phyloP scores from a whole-genome alignment of 2,113 vertebrate species.

The Sakesphorus luctuosus region DNA sequence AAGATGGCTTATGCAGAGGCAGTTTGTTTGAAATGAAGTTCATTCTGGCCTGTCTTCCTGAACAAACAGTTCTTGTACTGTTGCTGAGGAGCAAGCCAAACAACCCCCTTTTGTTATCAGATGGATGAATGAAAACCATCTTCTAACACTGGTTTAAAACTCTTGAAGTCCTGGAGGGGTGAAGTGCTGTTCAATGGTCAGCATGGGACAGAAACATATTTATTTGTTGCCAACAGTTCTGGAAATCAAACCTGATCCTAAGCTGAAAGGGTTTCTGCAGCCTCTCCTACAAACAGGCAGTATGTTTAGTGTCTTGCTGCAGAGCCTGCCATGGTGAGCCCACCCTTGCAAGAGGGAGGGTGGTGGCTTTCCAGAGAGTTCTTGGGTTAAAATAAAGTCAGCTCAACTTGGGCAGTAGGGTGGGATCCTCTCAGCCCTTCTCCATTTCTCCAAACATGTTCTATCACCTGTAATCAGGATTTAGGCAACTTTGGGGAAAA shows the following conservation, averaged over 20 bases:
- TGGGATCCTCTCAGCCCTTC: not conserved
- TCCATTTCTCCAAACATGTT: not conserved
- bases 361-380: not conserved
- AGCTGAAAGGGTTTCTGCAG: not conserved
- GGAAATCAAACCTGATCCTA: not conserved
- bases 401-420: not conserved
- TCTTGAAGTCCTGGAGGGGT: not conserved
- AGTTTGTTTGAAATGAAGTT: constrained; percentile 43
- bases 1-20: constrained; percentile 9
- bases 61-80: constrained; percentile 43
- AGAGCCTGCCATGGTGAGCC: not conserved
- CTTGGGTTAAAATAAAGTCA: not conserved
- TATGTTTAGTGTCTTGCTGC: not conserved
- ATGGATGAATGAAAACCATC: constrained; percentile 41
- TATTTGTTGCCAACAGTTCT: not conserved
- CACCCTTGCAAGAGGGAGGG: not conserved
- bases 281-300: not conserved
- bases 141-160: not conserved
- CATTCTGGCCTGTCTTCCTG: constrained; percentile 36
- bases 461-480: not conserved
- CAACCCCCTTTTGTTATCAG: constrained; percentile 5
- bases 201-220: not conserved
- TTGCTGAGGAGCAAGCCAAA: constrained; percentile 10
- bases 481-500: not conserved
- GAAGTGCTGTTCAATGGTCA: not conserved